A percentile compares a stretch with the other conserved stretches of the same genome.
Evolutionary conservation across 2,113 vertebrate species (phyloP).

Genomic region (Tiliqua scincoides): DNA sequence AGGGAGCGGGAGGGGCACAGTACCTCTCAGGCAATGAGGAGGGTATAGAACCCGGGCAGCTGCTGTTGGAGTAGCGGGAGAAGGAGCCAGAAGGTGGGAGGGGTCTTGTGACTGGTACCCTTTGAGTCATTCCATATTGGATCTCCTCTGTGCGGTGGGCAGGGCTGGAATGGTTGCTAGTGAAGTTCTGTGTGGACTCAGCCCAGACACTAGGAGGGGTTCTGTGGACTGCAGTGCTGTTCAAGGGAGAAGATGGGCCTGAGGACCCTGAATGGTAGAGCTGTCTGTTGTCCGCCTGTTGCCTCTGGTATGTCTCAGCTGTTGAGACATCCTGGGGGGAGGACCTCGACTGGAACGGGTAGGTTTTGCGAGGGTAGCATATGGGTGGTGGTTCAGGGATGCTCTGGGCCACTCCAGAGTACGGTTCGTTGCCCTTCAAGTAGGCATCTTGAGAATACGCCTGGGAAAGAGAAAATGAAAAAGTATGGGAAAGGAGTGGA

Average conservation of each 20-base stretch:
- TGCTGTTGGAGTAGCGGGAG: slow-evolving; percentile 71
- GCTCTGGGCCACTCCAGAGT: slow-evolving; percentile 88
- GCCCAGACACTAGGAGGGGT: slow-evolving; percentile 60
- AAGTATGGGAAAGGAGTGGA: not conserved
- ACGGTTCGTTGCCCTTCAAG: slow-evolving; percentile 92
- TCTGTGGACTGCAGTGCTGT: slow-evolving; percentile 71
- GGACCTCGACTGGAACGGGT: slow-evolving; percentile 69
- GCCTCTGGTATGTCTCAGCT: slow-evolving; percentile 49
- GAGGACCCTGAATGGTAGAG: slow-evolving; percentile 75
- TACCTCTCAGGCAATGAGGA: slow-evolving; percentile 63
- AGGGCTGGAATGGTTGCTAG: slow-evolving; percentile 78
- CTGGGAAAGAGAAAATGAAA: slow-evolving; percentile 61
- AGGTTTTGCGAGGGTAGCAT: slow-evolving; percentile 87
- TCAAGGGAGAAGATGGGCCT: slow-evolving; percentile 67
- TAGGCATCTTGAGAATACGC: slow-evolving; percentile 97
- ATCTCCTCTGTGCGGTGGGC: slow-evolving; percentile 79
- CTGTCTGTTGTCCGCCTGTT: slow-evolving; percentile 74
- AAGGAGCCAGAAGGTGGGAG: slow-evolving; percentile 79
- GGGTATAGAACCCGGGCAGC: slow-evolving; percentile 55
- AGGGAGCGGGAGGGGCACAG: slow-evolving; percentile 26
- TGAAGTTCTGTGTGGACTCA: slow-evolving; percentile 63
- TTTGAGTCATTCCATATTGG: slow-evolving; percentile 80
- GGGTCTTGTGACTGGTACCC: slow-evolving; percentile 72
- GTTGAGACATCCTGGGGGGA: slow-evolving; percentile 62
- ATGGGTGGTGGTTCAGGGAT: slow-evolving; percentile 91